Evolutionary conservation across 2,113 vertebrate genomes (phyloP), one percentile per base, ranked within the genome.

Genomic region (Heloderma charlesbogerti): DNA sequence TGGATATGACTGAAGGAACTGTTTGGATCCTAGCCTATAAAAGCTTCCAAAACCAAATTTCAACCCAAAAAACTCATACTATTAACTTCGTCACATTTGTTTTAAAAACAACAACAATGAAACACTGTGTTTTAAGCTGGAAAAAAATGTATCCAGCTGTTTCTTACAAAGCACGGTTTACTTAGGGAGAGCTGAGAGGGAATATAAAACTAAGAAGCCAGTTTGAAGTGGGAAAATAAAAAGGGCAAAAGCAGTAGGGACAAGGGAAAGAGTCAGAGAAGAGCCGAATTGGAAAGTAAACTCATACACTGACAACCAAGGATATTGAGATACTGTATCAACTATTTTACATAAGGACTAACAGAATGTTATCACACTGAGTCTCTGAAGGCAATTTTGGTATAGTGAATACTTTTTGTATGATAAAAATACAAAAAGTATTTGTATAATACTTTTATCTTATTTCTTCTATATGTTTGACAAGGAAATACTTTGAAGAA

Each of bases 301-400:
- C 87, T 90, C 31, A 77, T 22, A 54, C 16, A 37, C 7, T 48
- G 29, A 69, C 1, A 84, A 90, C 82, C 4, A 1, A 87, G 15
- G 60, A 4, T 89, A 13, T 12, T 86, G 75, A 86, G 84, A 86
- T 86, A 86, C n/a, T 71, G 74, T 79, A 80, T 69, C 83, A 90
- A 80, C 75, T 86, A 80, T 90, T 90, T 80, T 86, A 90, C 45
- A 71, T 80, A 86, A 71, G 63, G 45, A 86, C 66, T 9, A 90
- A 67, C 0, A 40, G 20, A 93, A 67, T 1, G 4, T 27, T 90
- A 90, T 4, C 1, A 45, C 0, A 81, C 27, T 71, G 20, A 54
- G 40, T 45, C 29, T 86, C 18, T 57, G 6, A 57, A 86, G 66
- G 51, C 7, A 89, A 6, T 4, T 87, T 8, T 22, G 31, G 51